Conservation (phyloP, 2,888 invertebrate species). For the Neocrepidodera transversa region DNA sequence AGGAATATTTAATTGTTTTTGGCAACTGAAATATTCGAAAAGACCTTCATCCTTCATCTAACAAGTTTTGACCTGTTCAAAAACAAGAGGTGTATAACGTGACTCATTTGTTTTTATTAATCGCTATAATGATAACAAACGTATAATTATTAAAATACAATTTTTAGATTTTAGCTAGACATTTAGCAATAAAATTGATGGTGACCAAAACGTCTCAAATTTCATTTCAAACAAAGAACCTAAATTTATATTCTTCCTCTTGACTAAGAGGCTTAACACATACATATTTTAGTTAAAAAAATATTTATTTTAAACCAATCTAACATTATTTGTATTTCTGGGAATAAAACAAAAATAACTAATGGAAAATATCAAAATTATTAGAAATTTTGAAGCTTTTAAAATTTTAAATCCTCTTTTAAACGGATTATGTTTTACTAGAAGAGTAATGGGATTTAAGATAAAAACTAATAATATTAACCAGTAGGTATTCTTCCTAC, state of each 20-base stretch:
- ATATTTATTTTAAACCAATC: too few relatives aligned
- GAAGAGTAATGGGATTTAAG: slow-evolving; percentile 3
- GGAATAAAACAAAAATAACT: too few relatives aligned
- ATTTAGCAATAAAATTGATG: too few relatives aligned
- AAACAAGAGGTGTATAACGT: neutral
- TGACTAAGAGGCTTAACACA: too few relatives aligned
- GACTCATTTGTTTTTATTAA: slow-evolving; percentile 2
- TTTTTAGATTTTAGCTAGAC: too few relatives aligned
- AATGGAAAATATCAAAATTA: slow-evolving; percentile 1
- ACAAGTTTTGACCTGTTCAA: slow-evolving; percentile 1
- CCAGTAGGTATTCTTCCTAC: slow-evolving; percentile 17
- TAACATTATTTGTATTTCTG: too few relatives aligned
- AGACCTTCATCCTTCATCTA: neutral
- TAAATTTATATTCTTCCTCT: too few relatives aligned
- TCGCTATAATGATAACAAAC: neutral
- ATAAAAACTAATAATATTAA: slow-evolving; percentile 16
- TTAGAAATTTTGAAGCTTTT: neutral
- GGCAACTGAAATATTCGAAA: neutral
- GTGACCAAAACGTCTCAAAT: too few relatives aligned
- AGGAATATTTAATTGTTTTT: neutral
- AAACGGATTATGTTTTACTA: neutral
- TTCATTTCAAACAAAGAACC: too few relatives aligned
- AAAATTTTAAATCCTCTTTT: slow-evolving; percentile 1
- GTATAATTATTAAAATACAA: too few relatives aligned
- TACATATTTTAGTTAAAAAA: too few relatives aligned